Evolutionary conservation across 2,797 vertebrate genomes (phyloP).

Genomic region (Platyrinchus mystaceus): DNA sequence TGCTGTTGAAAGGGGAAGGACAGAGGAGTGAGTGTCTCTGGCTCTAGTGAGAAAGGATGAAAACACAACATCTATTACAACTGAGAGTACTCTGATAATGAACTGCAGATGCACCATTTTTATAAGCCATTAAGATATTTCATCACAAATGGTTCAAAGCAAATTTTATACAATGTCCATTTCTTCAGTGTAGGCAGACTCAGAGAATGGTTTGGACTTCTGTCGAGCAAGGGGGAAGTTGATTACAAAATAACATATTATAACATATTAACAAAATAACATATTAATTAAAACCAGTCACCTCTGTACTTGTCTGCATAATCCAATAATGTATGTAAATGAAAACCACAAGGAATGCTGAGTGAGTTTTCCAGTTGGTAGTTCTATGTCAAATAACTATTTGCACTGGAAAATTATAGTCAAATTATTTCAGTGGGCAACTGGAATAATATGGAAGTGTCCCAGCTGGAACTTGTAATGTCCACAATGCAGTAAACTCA

Average conservation of each 20-base stretch:
- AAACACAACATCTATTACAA: background rate
- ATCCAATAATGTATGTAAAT: slow-evolving; percentile 48
- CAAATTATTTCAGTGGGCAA: background rate
- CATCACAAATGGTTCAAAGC: background rate
- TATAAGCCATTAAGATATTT: background rate
- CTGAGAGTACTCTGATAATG: background rate
- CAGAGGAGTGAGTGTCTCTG: background rate
- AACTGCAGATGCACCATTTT: background rate
- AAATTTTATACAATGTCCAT: background rate
- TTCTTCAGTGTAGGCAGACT: background rate
- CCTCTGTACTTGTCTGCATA: slow-evolving; percentile 22
- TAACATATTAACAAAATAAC: background rate
- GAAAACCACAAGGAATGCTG: slow-evolving; percentile 41
- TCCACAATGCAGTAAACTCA: background rate
- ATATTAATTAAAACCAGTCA: slow-evolving; percentile 48
- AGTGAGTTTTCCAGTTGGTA: background rate
- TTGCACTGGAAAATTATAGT: background rate
- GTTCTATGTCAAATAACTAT: slow-evolving; percentile 6
- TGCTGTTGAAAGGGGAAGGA: background rate
- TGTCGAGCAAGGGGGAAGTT: slow-evolving; percentile 15
- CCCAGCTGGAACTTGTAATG: background rate
- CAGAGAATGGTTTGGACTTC: background rate
- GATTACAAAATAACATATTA: slow-evolving; percentile 25
- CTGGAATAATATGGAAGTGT: background rate
- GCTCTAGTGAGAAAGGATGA: background rate